A percentile compares a stretch with the other conserved stretches of the same genome.
Evolutionary conservation across 2,113 vertebrate species (phyloP).

Genomic region (Paracanthobrama guichenoti): DNA sequence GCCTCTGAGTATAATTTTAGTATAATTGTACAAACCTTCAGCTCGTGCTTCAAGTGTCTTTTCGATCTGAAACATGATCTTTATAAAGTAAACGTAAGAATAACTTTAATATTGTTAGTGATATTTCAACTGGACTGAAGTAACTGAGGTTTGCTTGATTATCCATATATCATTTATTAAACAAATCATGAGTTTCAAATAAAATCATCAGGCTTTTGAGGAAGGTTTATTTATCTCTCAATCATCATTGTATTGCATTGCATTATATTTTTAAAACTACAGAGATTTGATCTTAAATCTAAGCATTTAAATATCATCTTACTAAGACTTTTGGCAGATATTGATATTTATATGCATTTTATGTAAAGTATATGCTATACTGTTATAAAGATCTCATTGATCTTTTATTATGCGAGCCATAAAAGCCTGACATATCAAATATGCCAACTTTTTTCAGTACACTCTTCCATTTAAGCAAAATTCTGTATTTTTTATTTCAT

Average conservation of each 20-base stretch:
- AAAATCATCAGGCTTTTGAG: background rate
- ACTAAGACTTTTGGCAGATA: background rate
- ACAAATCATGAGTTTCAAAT: background rate
- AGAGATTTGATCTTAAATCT: no score
- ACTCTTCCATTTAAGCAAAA: background rate
- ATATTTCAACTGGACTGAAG: background rate
- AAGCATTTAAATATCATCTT: background rate
- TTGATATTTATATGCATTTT: background rate
- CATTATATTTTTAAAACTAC: background rate
- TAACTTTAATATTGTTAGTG: no score
- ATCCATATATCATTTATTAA: no score
- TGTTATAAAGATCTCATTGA: background rate
- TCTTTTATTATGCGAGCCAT: background rate
- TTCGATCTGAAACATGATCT: background rate
- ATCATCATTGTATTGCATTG: background rate
- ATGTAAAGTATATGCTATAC: no score
- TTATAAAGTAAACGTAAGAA: background rate
- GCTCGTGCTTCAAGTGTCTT: no score
- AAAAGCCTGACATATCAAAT: background rate
- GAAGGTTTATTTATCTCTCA: background rate
- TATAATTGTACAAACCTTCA: background rate
- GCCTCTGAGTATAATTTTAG: background rate
- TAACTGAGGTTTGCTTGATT: background rate
- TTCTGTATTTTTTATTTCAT: background rate
- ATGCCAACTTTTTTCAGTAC: background rate